Evolutionary conservation across 2,888 invertebrate genomes (phyloP).

Genomic region (Ochropleura plecta): DNA sequence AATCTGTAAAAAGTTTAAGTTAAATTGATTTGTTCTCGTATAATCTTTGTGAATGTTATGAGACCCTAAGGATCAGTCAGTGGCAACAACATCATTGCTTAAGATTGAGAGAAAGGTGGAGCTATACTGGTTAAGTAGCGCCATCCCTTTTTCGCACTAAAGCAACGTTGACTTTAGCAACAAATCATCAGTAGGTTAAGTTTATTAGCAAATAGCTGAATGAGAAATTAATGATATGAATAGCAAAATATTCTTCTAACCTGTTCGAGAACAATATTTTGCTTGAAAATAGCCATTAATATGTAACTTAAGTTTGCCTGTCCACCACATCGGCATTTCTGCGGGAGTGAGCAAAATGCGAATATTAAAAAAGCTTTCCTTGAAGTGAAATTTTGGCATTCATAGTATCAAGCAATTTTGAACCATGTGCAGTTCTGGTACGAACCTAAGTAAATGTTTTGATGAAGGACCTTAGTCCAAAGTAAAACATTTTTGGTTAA

Average conservation of each 20-base stretch:
- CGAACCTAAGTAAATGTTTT: no score
- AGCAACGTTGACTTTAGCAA: not conserved
- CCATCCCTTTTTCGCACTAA: not conserved
- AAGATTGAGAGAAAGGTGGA: not conserved
- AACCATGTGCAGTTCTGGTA: not conserved
- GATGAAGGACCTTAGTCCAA: not conserved
- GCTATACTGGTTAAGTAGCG: not conserved
- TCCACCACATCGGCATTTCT: slow-evolving; percentile 22
- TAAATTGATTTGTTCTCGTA: not conserved
- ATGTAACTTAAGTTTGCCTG: not conserved
- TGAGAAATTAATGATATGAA: not conserved
- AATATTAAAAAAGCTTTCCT: not conserved
- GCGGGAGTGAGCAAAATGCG: not conserved
- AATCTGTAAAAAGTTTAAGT: slow-evolving; percentile 33
- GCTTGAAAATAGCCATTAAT: slow-evolving; percentile 16
- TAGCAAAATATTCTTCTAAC: not conserved
- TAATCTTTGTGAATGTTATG: not conserved
- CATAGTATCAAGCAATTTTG: not conserved
- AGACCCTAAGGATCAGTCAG: not conserved
- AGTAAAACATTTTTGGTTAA: not conserved
- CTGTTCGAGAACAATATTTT: slow-evolving; percentile 19
- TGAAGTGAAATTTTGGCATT: not conserved
- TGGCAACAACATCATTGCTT: no score
- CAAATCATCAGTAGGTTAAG: not conserved
- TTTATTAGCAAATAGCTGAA: not conserved